Base-by-base conservation (phyloP, 2,797 vertebrate species). In the Melanotaenia pygmaea region DNA sequence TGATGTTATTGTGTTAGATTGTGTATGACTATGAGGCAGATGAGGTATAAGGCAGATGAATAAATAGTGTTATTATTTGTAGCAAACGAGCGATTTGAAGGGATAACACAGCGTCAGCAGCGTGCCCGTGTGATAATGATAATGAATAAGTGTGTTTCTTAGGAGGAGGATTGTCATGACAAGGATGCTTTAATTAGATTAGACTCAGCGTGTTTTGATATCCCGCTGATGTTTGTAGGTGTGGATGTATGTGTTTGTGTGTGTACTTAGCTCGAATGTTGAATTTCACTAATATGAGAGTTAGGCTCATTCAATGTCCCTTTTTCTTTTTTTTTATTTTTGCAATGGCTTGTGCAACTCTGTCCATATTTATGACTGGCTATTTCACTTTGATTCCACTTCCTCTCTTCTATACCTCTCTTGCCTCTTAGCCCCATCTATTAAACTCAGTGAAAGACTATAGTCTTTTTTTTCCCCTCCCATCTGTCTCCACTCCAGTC, bases 151-250 rank as follows among this genome's bases (percentile, higher is more conserved):
- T 85, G 81, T 88, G 88, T 90, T 86, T 89, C 81, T 89, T 80
- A 53, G 76, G 77, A 90, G 83, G 83, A 85, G 85, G 84, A 90
- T 90, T 88, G 89, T 92, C 88, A 89, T 91, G 91, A 92, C 92
- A 88, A 86, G 87, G 86, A 93, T 84, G 88, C 89, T 93, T 92
- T 94, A 93, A 94, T 92, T 93, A 93, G 91, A 90, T 93, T 93
- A 94, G 84, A 83, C 92, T 87, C 91, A 86, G 91, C 78, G 20
- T 92, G 91, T 88, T 90, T 84, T 74, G 76, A 87, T 87, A 85
- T 68, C 88, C 83, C 2, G 70, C 67, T 34, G 67, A 76, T 81
- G 70, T 30, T 56, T 56, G 53, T 56, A 56, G 53, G 73, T 45
- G 77, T 76, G 77, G 51, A 79, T 76, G 75, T 53, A 64, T 37